Evolutionary conservation across 1,140 invertebrate genomes (phyloP).

Genomic region (Lepidurus couesii): DNA sequence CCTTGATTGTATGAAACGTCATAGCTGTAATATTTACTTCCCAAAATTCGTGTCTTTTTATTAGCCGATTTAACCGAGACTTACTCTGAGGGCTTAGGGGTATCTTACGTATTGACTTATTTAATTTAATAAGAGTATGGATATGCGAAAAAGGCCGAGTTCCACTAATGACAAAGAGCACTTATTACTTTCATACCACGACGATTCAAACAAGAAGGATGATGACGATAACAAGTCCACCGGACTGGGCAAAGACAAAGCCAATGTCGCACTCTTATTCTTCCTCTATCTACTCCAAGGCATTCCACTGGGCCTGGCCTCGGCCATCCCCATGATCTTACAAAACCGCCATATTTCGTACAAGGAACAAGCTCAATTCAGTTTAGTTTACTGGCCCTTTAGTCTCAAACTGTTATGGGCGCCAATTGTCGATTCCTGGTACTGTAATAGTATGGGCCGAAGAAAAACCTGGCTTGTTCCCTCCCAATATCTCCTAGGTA

Average conservation of each 20-base stretch:
- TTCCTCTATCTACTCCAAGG: constrained; percentile 94
- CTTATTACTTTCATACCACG: not conserved
- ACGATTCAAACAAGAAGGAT: not conserved
- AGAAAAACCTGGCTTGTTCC: constrained; percentile 97
- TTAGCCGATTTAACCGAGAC: no score
- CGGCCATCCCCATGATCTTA: constrained; percentile 90
- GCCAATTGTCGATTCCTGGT: constrained; percentile 91
- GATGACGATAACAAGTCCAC: not conserved
- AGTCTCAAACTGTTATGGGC: constrained; percentile 97
- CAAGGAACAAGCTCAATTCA: constrained; percentile 94
- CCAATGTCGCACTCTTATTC: constrained; percentile 69
- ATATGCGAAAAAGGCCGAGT: not conserved
- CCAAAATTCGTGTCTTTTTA: no score
- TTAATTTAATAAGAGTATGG: not conserved
- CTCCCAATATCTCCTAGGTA: constrained; percentile 66
- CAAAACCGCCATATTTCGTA: constrained; percentile 86
- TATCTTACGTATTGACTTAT: no score
- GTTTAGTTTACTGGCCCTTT: constrained; percentile 97
- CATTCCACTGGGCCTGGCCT: constrained; percentile 87
- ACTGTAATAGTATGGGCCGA: constrained; percentile 72
- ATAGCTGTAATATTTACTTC: no score
- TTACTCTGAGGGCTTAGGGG: no score
- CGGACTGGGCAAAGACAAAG: constrained; percentile 35
- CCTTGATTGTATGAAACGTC: no score
- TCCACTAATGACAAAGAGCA: not conserved